Conservation (phyloP, 2,113 vertebrate species). For the Alethe castanea region DNA sequence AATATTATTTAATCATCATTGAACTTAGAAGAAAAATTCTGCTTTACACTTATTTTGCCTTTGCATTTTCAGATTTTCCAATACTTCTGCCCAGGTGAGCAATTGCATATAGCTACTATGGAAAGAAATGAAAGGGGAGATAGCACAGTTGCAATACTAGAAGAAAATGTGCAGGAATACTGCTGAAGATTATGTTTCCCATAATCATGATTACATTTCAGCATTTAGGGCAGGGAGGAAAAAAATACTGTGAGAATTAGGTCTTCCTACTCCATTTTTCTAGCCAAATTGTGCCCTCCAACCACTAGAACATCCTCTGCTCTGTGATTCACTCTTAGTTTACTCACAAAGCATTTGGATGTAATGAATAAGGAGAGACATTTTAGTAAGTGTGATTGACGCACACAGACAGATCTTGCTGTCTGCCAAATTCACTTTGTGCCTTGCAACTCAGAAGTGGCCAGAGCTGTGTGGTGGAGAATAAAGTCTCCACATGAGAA, state of each 20-base stretch:
- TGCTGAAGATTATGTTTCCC: background rate
- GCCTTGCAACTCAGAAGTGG: background rate
- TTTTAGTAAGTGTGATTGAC: constrained; percentile 34
- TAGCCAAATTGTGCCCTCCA: background rate
- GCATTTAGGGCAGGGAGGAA: background rate
- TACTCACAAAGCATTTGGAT: constrained; percentile 33
- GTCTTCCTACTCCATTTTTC: background rate
- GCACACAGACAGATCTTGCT: constrained; percentile 25
- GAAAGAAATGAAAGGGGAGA: background rate
- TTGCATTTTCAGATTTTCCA: background rate
- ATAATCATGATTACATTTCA: background rate
- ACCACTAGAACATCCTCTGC: background rate
- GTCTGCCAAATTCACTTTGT: constrained; percentile 38
- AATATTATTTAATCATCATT: background rate
- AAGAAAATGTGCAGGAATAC: background rate
- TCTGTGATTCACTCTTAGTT: background rate
- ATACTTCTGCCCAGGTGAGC: background rate
- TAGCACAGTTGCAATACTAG: background rate
- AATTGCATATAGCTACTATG: background rate
- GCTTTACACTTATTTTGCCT: background rate
- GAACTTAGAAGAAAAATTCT: background rate
- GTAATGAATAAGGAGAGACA: constrained; percentile 55
- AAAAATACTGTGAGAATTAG: background rate
- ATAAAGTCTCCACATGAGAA: background rate
- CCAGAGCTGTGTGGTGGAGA: background rate